Evolutionary conservation across 1,140 invertebrate genomes (phyloP), one percentile per base, ranked within the genome.

Genomic region (Philaenus spumarius): DNA sequence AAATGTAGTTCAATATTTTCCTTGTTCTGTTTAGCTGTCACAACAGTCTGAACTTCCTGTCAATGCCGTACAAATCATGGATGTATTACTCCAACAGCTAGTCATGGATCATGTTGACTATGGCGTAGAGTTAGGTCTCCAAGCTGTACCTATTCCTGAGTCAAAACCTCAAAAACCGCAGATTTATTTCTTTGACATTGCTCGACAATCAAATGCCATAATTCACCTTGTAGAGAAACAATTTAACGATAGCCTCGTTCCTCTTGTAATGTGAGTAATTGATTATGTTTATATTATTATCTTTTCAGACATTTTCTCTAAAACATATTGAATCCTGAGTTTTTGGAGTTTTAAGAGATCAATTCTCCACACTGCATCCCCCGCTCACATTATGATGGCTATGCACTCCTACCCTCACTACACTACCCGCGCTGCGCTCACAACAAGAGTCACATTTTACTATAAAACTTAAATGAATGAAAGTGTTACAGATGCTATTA

Each of bases 151-250:
- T 0, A 84, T 95, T 24, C 86, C 92, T 1, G 95, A 98, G 73
- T 89, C 86, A 56, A 83, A 84, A 65, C 75, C 71, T 58, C 80
- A 79, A 19, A 82, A 86, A 45, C 82, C 95, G 64, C 80, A 93
- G 70, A 84, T 97, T 46, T 89, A 95, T 71, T 98, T 98, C 75
- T 97, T 98, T 69, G 90, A 93, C 71, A 85, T 95, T 14, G 87
- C 95, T 4, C 86, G 91, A 62, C 92, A 97, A 72, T 89, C 90
- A n/a, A 97, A 97, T 72, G 89, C 89, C 43, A 94, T 98, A 55
- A 88, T 95, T n/a, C 90, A 95, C 71, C 77, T 98, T 59, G 82
- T 98, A 69, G 95, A 96, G 62, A 97, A 97, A 72, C 89, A 95
- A 65, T 97, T 96, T 71, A 85, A 84, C 66, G 93, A 97, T 68